A percentile compares a stretch with the other conserved stretches of the same genome.
Conservation (phyloP, 2,113 vertebrate species). For the Hyaena hyaena region DNA sequence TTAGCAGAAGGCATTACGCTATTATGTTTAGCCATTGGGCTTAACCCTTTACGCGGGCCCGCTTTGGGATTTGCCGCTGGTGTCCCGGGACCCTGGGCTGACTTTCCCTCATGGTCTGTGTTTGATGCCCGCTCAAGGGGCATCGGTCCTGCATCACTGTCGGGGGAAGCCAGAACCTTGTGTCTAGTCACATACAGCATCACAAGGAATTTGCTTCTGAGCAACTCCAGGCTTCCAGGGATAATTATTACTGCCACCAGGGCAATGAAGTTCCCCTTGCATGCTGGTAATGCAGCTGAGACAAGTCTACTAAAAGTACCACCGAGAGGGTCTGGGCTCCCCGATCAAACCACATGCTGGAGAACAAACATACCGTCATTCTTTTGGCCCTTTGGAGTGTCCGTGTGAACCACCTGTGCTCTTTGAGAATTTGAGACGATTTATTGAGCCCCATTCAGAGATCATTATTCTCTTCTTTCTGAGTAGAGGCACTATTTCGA, state of each 20-base stretch:
- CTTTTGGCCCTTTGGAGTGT: neutral
- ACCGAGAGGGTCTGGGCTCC: neutral
- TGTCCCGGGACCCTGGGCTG: constrained; percentile 29
- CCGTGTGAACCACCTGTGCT: neutral
- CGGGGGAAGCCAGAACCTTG: neutral
- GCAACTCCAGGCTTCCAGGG: neutral
- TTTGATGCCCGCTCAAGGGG: neutral
- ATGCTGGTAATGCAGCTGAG: neutral
- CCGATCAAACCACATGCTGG: rapidly evolving
- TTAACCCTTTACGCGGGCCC: constrained; percentile 84
- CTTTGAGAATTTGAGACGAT: neutral
- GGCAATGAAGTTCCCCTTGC: neutral
- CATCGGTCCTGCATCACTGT: neutral
- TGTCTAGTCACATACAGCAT: neutral
- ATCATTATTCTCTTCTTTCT: neutral
- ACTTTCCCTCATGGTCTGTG: constrained; percentile 44
- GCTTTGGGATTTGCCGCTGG: constrained; percentile 22
- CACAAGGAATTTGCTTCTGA: neutral
- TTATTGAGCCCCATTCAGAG: neutral
- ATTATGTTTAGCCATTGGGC: constrained; percentile 76
- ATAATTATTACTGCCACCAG: neutral
- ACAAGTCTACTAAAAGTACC: neutral
- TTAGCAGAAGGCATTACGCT: constrained; percentile 83
- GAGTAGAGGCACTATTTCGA: neutral
- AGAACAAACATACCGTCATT: rapidly evolving